Conservation (phyloP, 2,888 invertebrate species). For the Orchesellides sinensis region DNA sequence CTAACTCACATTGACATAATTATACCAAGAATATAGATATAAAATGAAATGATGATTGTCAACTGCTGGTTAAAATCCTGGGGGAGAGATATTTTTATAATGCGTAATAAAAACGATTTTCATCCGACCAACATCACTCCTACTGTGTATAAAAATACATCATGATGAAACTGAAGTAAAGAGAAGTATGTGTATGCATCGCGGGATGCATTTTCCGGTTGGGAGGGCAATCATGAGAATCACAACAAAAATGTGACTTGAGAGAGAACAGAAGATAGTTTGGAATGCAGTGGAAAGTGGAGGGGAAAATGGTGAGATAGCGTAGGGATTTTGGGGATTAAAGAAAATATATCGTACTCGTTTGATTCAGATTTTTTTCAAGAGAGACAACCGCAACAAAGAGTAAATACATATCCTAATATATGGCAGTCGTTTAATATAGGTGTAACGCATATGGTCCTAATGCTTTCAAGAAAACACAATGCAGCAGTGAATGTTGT, state of each 20-base stretch:
- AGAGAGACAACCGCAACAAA: constrained; percentile 14
- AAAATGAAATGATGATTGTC: constrained; percentile 21
- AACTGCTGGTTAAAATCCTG: constrained; percentile 10
- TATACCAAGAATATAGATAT: neutral
- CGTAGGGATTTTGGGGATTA: constrained; percentile 52
- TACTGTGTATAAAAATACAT: neutral
- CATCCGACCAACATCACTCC: neutral
- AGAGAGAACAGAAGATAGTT: neutral
- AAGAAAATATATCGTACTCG: constrained; percentile 46
- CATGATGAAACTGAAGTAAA: neutral
- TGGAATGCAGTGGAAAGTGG: constrained; percentile 15
- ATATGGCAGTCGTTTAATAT: too few species aligned
- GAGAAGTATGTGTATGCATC: neutral
- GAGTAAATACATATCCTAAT: too few species aligned
- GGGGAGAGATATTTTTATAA: constrained; percentile 5
- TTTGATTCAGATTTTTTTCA: constrained; percentile 18
- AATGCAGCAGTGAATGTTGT: neutral
- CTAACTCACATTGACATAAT: too few species aligned
- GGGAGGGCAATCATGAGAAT: constrained; percentile 54
- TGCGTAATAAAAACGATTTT: neutral
- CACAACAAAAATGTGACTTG: constrained; percentile 53
- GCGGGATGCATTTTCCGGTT: constrained; percentile 52
- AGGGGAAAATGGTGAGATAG: constrained; percentile 50
- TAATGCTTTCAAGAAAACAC: neutral
- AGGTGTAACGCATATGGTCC: too few species aligned